A percentile compares a stretch with the other conserved stretches of the same genome.
Conservation (phyloP, 2,113 vertebrate species). For the Lathamus discolor region DNA sequence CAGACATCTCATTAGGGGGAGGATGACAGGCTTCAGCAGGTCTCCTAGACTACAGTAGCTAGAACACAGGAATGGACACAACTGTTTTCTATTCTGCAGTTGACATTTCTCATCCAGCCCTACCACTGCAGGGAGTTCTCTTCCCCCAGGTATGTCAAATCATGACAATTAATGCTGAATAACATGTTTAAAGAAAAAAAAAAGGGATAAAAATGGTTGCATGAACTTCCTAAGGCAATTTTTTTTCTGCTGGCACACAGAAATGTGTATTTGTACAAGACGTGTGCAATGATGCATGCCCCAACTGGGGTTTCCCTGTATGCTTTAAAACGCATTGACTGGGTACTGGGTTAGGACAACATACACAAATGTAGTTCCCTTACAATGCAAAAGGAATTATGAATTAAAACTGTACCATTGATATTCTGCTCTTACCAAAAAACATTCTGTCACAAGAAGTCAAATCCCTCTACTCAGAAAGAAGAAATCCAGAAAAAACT, state of each 20-base stretch:
- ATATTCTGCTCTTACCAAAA: not conserved
- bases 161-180: not conserved
- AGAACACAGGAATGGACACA: not conserved
- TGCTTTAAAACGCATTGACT: not conserved
- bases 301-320: not conserved
- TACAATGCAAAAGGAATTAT: not conserved
- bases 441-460: not conserved
- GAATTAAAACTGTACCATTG: not conserved
- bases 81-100: not conserved
- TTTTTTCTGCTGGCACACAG: not conserved
- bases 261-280: not conserved
- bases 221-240: not conserved
- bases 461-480: not conserved
- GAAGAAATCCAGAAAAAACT: not conserved
- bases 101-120: not conserved
- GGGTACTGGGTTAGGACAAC: not conserved
- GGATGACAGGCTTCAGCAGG: not conserved
- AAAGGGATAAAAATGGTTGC: not conserved
- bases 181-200: not conserved
- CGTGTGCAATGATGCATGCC: rapidly evolving
- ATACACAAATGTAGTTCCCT: not conserved
- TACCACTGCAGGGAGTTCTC: not conserved
- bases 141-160: not conserved
- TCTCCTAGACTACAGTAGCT: not conserved
- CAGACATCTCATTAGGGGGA: not conserved